These are phyloP conservation scores for Sminthurinus signatus DNA, from an alignment of 1,140 invertebrate species.

Conservation along the genomic window DNA sequence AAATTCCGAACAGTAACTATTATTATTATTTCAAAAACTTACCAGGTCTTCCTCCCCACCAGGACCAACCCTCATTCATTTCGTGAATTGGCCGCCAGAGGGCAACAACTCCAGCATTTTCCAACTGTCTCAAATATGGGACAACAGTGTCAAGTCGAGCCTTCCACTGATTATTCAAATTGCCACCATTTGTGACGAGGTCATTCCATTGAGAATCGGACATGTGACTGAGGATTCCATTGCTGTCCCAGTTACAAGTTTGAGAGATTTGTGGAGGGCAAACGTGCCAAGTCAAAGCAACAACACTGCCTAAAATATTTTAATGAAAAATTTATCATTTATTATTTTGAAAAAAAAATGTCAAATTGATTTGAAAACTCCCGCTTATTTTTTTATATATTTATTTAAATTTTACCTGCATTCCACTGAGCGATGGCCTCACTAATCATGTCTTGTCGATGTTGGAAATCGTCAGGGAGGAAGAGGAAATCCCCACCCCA, in stretches of 20 bases:
- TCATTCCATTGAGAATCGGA: constrained; percentile 23
- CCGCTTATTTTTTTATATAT: too few species aligned
- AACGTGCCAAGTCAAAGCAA: too few species aligned
- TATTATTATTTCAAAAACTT: too few species aligned
- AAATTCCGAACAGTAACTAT: too few species aligned
- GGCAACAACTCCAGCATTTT: constrained; percentile 18
- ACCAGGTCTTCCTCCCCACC: constrained; percentile 18
- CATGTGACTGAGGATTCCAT: constrained; percentile 8
- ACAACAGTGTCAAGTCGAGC: constrained; percentile 21
- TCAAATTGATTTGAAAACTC: too few species aligned
- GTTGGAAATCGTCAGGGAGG: constrained; percentile 21
- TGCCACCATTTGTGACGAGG: constrained; percentile 9
- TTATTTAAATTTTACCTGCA: constrained; percentile 19
- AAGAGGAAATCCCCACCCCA: constrained; percentile 30
- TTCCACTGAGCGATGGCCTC: constrained; percentile 30
- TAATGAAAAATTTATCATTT: too few species aligned
- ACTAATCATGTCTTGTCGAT: constrained; percentile 19
- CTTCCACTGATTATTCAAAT: constrained; percentile 24
- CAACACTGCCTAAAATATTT: too few species aligned
- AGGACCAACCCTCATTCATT: constrained; percentile 24
- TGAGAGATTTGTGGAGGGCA: constrained; percentile 24
- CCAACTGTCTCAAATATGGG: constrained; percentile 20
- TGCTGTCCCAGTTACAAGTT: constrained; percentile 26
- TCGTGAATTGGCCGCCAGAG: constrained; percentile 26
- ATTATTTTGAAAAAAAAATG: too few species aligned